Evolutionary conservation across 2,797 vertebrate genomes (phyloP), one percentile per base, ranked within the genome.

Genomic region (Masticophis lateralis): DNA sequence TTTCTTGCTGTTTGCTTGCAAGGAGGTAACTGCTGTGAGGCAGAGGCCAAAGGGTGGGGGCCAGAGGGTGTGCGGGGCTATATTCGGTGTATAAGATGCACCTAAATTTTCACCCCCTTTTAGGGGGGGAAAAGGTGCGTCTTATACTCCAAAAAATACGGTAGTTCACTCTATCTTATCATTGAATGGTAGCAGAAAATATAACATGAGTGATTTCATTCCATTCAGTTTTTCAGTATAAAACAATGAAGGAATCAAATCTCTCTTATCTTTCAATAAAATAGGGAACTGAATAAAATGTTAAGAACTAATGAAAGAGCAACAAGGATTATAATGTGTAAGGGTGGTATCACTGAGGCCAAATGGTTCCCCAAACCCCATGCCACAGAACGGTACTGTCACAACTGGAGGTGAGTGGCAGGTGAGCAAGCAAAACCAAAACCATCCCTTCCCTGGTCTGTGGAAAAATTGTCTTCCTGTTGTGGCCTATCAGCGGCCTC

Each of bases 121-220:
- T 51, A 51, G 47, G 47, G 47, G 47, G 47, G 47, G 0, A 7
- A 7, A 1, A 51, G 47, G 6, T 51, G 47, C 6, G 7, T 8
- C 47, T 51, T 51, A 51, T 51, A 51, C 47, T 51, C 7, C 7
- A 6, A 51, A 51, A 51, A 51, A 51, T 51, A 47, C 0, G 47
- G 47, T 28, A 53, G 2, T 3, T 91, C 95, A 92, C 59, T 91
- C 14, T 90, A 87, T 94, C 93, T 94, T 20, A 93, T 63, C 91
- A 96, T 94, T 93, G 92, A 91, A n/a, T 88, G 93, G 88, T 95
- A 94, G 22, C 86, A 93, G 32, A 93, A 90, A 96, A 92, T 94
- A 89, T 90, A 94, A 53, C 27, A 20, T 89, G 95, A 93, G 59
- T 47, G 91, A 93, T 51, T 16, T 47, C 43, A 88, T 43, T 27